These are phyloP conservation scores for Lissocephala sabroskyi DNA, from an alignment of 2,888 invertebrate genomes.

Conservation along the genomic window DNA sequence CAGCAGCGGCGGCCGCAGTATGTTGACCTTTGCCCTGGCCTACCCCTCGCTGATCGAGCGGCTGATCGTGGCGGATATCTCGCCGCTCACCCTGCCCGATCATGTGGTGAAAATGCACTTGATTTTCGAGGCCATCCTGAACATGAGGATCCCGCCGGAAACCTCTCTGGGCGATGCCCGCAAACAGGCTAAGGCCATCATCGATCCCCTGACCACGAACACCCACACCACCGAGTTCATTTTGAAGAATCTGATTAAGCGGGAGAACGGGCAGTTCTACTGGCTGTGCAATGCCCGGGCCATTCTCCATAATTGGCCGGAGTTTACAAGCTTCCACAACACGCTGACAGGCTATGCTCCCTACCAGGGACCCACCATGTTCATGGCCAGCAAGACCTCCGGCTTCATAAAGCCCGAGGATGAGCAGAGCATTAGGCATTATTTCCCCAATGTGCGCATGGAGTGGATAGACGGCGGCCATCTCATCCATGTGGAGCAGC, in stretches of 20 bases:
- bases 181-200: background rate
- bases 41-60: background rate
- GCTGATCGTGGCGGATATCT: background rate
- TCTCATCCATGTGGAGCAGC: slow-evolving; percentile 1
- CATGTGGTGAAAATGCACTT: background rate
- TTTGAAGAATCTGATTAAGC: slow-evolving; percentile 1
- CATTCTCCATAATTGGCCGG: slow-evolving; percentile 5
- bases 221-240: background rate
- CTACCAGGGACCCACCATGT: slow-evolving; percentile 7
- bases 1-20: background rate
- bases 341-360: background rate
- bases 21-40: slow-evolving; percentile 1
- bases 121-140: background rate
- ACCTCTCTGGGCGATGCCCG: background rate
- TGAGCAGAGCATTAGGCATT: background rate
- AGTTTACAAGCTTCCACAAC: background rate
- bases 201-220: background rate
- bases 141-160: background rate
- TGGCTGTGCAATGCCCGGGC: slow-evolving; percentile 2
- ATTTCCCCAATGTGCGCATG: background rate
- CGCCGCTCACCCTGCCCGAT: background rate
- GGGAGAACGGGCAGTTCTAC: slow-evolving; percentile 1
- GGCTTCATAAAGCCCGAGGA: background rate
- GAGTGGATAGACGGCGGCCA: slow-evolving; percentile 4
- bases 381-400: slow-evolving; percentile 2